phyloP scores from a whole-genome alignment of 2,888 invertebrate species.

The Apomyelois bistriatella region DNA sequence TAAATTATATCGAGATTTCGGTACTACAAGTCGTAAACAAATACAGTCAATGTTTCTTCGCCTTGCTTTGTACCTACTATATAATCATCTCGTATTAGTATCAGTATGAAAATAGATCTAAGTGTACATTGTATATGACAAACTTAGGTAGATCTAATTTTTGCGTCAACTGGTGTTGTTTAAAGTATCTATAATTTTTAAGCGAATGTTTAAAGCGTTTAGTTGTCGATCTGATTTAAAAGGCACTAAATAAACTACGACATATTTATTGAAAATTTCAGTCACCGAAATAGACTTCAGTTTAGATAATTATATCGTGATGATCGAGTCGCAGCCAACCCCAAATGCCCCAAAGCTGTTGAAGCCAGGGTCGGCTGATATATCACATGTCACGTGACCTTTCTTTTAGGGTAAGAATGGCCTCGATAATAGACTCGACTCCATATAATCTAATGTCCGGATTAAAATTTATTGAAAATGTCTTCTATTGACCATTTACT shows the following conservation, averaged over 20 bases:
- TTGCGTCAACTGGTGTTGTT: no score
- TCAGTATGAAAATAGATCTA: no score
- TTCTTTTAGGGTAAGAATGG: not conserved
- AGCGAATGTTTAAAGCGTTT: no score
- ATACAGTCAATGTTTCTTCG: not conserved
- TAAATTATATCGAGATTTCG: not conserved
- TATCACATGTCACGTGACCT: constrained; percentile 1
- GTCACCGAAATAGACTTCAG: not conserved
- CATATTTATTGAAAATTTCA: not conserved
- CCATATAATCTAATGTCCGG: not conserved
- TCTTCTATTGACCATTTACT: no score
- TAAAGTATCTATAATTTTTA: no score
- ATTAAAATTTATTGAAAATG: not conserved
- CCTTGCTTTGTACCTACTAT: not conserved
- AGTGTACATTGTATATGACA: no score
- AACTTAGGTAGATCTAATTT: no score
- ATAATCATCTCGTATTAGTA: no score
- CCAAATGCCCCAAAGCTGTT: not conserved
- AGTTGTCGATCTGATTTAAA: not conserved
- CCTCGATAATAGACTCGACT: not conserved
- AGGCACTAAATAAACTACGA: no score
- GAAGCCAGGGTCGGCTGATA: not conserved
- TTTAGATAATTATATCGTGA: not conserved
- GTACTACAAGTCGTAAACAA: not conserved
- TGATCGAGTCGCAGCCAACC: not conserved